Conservation (phyloP, 2,888 invertebrate genomes). For the Atherix ibis region DNA sequence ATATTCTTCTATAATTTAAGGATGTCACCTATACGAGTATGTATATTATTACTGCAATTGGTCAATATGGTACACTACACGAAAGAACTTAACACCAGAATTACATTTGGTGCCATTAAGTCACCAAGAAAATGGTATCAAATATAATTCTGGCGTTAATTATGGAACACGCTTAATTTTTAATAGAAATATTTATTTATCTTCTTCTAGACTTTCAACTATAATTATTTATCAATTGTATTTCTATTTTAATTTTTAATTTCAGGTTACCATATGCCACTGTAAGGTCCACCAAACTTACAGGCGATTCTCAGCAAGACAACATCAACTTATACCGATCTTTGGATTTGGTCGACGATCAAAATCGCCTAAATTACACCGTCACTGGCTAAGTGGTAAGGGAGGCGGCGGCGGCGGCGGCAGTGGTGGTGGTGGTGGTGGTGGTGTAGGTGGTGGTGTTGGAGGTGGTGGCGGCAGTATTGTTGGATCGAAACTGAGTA, state of each 20-base stretch:
- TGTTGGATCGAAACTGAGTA: constrained; percentile 12
- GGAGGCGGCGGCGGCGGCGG: constrained; percentile 18
- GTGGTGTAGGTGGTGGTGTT: constrained; percentile 12
- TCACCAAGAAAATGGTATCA: too few relatives aligned
- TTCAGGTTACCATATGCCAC: constrained; percentile 59
- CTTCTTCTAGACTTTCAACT: too few relatives aligned
- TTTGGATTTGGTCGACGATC: constrained; percentile 29
- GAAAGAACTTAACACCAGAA: too few relatives aligned
- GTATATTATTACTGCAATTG: too few relatives aligned
- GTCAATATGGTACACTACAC: too few relatives aligned
- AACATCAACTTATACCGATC: constrained; percentile 36
- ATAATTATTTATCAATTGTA: constrained; percentile 1
- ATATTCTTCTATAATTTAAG: too few relatives aligned
- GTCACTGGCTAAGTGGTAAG: constrained; percentile 46
- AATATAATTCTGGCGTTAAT: too few relatives aligned
- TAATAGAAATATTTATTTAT: too few relatives aligned
- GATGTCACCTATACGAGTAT: too few relatives aligned
- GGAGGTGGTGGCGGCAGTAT: constrained; percentile 13
- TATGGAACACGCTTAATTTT: too few relatives aligned
- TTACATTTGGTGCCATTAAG: too few relatives aligned
- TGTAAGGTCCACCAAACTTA: constrained; percentile 66
- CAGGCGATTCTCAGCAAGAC: constrained; percentile 43
- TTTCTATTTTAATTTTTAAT: neutral
- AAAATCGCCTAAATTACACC: constrained; percentile 28
- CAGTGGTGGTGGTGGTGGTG: constrained; percentile 9